Percentiles rank a stretch among this genome's conserved stretches.
Conservation (phyloP, 2,113 vertebrate species). For the Microtus pennsylvanicus region DNA sequence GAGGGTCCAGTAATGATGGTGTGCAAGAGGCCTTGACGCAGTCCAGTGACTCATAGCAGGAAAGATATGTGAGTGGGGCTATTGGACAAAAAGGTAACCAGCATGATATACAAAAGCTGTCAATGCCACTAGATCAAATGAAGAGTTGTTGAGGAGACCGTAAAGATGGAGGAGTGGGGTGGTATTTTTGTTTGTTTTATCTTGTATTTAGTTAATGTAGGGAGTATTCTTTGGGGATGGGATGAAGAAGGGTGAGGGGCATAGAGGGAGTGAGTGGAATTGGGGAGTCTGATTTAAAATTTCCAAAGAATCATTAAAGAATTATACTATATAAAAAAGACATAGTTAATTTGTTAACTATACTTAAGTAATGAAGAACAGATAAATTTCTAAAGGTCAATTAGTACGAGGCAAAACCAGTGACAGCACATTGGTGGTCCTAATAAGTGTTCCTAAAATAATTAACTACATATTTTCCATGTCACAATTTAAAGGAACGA, state of each 20-base stretch:
- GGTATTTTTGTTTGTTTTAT: neutral
- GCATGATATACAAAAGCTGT: neutral
- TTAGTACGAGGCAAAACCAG: slow-evolving; percentile 6
- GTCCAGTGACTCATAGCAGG: neutral
- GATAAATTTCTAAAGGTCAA: neutral
- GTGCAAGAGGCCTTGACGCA: neutral
- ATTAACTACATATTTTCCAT: slow-evolving; percentile 16
- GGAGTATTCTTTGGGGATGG: neutral
- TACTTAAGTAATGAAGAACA: neutral
- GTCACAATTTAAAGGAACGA: neutral
- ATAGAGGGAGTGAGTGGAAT: neutral
- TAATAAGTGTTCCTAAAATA: slow-evolving; percentile 3
- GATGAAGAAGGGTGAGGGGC: neutral
- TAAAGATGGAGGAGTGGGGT: neutral
- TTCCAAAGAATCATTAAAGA: neutral
- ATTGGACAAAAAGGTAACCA: neutral
- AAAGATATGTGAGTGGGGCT: neutral
- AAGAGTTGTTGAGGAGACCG: neutral
- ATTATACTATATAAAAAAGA: neutral
- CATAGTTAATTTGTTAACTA: neutral
- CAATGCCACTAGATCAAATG: neutral
- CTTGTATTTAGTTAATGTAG: neutral
- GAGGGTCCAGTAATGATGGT: too few species aligned
- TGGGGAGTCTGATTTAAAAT: neutral
- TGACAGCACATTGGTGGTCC: neutral